These are phyloP conservation scores for Parazoanthus darwini DNA, from an alignment of 92 coral and sea anemone species.

Conservation along the genomic window DNA sequence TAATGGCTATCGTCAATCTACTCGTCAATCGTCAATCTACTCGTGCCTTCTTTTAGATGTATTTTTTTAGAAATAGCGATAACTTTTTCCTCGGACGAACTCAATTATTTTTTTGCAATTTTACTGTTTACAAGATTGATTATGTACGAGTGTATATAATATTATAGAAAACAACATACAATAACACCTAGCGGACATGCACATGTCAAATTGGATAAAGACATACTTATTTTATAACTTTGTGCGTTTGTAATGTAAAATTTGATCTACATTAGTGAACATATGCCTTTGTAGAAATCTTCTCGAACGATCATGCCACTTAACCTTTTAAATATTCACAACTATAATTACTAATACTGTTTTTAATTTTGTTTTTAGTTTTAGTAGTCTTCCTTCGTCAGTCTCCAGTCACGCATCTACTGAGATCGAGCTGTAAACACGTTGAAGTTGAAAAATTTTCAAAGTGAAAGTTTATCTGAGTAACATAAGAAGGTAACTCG, in stretches of 20 bases:
- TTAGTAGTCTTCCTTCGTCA: neutral
- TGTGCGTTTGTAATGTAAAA: neutral
- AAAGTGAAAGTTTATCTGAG: neutral
- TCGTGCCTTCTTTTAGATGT: too few relatives aligned
- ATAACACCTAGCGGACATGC: too few relatives aligned
- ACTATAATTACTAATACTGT: neutral
- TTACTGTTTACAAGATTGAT: neutral
- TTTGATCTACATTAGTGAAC: neutral
- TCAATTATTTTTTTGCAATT: neutral
- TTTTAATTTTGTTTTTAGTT: neutral
- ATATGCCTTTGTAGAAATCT: neutral
- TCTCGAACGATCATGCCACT: neutral
- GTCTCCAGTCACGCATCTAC: neutral
- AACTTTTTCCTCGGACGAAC: neutral
- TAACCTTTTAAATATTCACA: neutral
- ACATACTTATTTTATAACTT: neutral
- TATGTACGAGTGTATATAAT: too few relatives aligned
- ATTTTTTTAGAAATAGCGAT: too few relatives aligned
- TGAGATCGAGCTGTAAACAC: neutral
- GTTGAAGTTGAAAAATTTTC: neutral
- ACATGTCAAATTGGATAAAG: neutral
- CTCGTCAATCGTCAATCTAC: neutral
- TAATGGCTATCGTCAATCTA: neutral
- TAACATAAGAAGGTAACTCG: neutral
- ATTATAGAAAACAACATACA: too few relatives aligned